phyloP scores from a whole-genome alignment of 2,113 vertebrate species.

The Crotalus helleri region DNA sequence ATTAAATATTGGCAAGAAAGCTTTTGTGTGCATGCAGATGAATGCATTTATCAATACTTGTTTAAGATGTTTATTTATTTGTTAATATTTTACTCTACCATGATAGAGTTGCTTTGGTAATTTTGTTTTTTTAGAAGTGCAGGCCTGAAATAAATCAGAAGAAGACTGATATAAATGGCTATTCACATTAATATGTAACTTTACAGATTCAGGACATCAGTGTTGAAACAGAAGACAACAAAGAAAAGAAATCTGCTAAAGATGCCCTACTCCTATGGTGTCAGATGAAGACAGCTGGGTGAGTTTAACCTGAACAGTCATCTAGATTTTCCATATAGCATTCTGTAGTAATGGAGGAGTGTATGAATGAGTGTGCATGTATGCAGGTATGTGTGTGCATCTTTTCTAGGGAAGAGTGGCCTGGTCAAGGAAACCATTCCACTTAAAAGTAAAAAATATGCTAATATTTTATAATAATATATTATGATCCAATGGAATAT shows the following conservation, averaged over 20 bases:
- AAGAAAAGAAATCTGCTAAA: conserved; percentile 95
- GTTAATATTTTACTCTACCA: background rate
- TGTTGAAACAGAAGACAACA: conserved; percentile 96
- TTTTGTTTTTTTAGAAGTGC: background rate
- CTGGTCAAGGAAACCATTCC: background rate
- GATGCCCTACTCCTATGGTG: conserved; percentile 95
- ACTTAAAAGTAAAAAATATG: background rate
- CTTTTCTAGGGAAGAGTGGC: conserved; percentile 18
- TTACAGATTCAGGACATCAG: conserved; percentile 96
- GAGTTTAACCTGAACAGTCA: conserved; percentile 56
- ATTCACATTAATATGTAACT: conserved; percentile 22
- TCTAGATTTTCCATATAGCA: conserved; percentile 11
- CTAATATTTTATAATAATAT: background rate
- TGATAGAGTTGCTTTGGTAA: background rate
- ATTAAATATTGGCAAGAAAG: background rate
- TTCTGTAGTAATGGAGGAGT: background rate
- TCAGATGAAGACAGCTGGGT: conserved; percentile 99
- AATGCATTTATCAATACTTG: background rate
- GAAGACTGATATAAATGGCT: background rate
- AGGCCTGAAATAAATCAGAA: background rate
- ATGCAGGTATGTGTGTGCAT: background rate
- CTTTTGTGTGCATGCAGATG: background rate
- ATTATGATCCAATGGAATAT: background rate
- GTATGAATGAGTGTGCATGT: background rate
- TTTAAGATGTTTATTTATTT: background rate